These are phyloP conservation scores for Paedocypris micromegethes DNA, from an alignment of 2,797 vertebrate genomes.

Conservation along the genomic window DNA sequence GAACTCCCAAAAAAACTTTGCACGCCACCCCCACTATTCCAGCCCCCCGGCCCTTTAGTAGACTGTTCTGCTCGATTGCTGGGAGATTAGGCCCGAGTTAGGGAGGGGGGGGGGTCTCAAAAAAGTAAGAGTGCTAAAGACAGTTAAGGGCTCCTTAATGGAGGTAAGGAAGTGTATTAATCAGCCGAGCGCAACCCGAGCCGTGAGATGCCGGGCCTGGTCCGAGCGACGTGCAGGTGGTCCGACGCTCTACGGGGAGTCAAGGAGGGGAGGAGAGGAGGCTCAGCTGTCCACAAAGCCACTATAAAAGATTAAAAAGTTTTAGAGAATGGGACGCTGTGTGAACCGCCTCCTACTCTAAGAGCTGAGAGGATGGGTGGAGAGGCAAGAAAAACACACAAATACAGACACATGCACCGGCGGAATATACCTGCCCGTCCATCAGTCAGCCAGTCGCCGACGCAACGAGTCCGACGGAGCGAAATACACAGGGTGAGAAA, in stretches of 20 bases:
- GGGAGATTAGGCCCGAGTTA: slow-evolving; percentile 76
- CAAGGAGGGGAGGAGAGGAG: slow-evolving; percentile 50
- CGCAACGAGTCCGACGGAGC: background rate
- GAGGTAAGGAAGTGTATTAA: slow-evolving; percentile 79
- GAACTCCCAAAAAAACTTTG: slow-evolving; percentile 75
- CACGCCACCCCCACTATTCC: slow-evolving; percentile 61
- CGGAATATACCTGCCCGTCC: slow-evolving; percentile 9
- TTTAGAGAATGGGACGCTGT: slow-evolving; percentile 44
- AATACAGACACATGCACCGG: slow-evolving; percentile 41
- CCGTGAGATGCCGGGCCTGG: slow-evolving; percentile 34
- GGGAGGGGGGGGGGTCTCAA: slow-evolving; percentile 54
- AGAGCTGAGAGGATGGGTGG: slow-evolving; percentile 47
- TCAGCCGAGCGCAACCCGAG: slow-evolving; percentile 71
- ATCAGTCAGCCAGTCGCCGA: background rate
- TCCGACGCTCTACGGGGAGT: slow-evolving; percentile 44
- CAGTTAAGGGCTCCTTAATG: slow-evolving; percentile 80
- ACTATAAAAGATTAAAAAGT: slow-evolving; percentile 53
- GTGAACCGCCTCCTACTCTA: slow-evolving; percentile 48
- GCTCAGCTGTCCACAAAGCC: slow-evolving; percentile 42
- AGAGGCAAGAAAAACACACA: slow-evolving; percentile 46
- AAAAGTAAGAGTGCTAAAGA: slow-evolving; percentile 78
- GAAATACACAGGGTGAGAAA: background rate
- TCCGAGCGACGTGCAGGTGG: slow-evolving; percentile 50
- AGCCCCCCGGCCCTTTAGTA: slow-evolving; percentile 47
- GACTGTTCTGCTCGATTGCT: slow-evolving; percentile 61